Conservation (phyloP, 2,797 vertebrate genomes). For the Mus spretus region DNA sequence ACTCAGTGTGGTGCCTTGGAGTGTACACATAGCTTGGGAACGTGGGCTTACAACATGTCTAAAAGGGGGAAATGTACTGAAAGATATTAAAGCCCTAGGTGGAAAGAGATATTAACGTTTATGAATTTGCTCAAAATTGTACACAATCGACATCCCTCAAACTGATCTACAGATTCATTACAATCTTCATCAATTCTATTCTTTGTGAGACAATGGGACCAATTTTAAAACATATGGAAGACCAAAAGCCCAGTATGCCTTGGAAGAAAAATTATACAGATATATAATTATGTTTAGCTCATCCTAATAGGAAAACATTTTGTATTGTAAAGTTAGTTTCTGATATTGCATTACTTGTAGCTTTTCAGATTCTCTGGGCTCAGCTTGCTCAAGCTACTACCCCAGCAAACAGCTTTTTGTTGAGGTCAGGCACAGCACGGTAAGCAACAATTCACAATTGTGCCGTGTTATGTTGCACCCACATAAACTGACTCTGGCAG, state of each 20-base stretch:
- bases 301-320: neutral
- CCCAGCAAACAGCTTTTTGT: neutral
- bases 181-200: neutral
- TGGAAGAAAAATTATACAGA: neutral
- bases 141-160: neutral
- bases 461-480: neutral
- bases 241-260: neutral
- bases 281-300: neutral
- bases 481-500: neutral
- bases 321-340: neutral
- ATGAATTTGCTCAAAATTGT: neutral
- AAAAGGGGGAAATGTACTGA: neutral
- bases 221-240: neutral
- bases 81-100: too few species aligned
- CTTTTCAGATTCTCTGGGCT: constrained; percentile 43
- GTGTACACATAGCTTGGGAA: neutral
- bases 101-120: neutral
- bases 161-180: neutral
- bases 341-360: neutral
- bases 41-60: neutral
- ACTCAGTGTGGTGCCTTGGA: too few species aligned
- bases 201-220: neutral
- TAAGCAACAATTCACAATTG: neutral
- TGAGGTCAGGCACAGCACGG: neutral
- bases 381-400: constrained; percentile 15